A percentile compares a stretch with the other conserved stretches of the same genome.
phyloP scores from a whole-genome alignment of 2,797 vertebrate genomes.

The Malacoraja senta region DNA sequence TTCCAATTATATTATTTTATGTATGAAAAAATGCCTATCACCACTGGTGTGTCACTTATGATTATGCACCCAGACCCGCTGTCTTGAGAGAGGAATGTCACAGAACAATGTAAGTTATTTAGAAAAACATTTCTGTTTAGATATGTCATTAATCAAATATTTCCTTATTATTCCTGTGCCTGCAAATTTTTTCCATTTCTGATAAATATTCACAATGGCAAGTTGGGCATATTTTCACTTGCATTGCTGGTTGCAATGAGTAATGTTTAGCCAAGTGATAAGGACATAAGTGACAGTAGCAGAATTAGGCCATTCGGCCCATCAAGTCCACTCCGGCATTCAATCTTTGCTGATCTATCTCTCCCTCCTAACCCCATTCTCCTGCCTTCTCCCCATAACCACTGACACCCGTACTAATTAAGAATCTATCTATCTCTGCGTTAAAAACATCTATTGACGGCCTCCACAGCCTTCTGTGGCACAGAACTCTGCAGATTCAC shows the following conservation, averaged over 20 bases:
- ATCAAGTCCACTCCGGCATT: no score
- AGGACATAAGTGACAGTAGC: neutral
- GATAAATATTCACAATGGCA: neutral
- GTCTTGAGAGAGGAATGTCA: neutral
- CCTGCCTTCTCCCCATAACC: no score
- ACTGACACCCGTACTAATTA: no score
- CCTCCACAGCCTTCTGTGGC: no score
- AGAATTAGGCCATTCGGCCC: no score
- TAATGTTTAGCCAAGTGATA: neutral
- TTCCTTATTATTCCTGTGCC: neutral
- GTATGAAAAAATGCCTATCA: neutral
- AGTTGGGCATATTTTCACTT: neutral
- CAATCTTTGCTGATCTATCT: no score
- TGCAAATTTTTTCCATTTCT: neutral
- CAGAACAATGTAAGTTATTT: neutral
- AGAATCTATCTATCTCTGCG: no score
- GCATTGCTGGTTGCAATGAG: neutral
- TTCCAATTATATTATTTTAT: neutral
- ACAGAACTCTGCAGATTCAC: no score
- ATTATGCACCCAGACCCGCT: neutral
- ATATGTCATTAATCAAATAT: neutral
- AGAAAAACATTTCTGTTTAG: neutral
- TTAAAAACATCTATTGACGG: no score
- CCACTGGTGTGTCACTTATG: neutral
- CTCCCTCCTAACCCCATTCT: no score